phyloP scores from a whole-genome alignment of 92 coral and sea anemone genomes.

The Epizoanthus fatuus region DNA sequence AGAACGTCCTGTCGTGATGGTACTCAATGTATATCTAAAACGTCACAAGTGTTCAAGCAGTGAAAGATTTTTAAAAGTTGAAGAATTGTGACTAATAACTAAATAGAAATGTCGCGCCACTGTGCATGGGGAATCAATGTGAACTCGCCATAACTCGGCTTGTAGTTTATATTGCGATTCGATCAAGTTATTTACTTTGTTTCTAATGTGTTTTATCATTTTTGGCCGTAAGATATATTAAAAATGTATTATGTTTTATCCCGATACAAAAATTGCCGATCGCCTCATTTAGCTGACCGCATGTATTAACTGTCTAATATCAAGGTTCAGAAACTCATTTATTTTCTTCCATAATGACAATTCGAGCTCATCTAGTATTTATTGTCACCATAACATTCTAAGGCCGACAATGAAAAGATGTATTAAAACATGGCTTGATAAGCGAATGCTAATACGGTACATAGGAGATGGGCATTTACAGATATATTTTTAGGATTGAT shows the following conservation, averaged over 20 bases:
- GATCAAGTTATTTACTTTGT: background rate
- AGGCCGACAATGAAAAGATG: background rate
- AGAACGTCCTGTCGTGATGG: conserved; percentile 58
- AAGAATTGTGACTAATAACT: too few species aligned
- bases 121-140: too few species aligned
- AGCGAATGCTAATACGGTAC: background rate
- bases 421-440: background rate
- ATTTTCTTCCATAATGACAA: background rate
- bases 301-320: background rate
- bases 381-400: background rate
- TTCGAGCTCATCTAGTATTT: background rate
- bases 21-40: background rate
- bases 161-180: background rate
- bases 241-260: background rate
- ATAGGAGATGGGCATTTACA: too few species aligned
- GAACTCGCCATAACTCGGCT: too few species aligned
- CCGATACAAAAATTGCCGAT: too few species aligned
- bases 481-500: too few species aligned
- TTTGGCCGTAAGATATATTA: background rate
- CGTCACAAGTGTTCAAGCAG: background rate
- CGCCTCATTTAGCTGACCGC: too few species aligned
- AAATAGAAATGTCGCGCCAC: too few species aligned
- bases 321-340: background rate
- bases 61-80: too few species aligned
- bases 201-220: background rate